Percentiles rank a stretch among this genome's conserved stretches.
Evolutionary conservation across 2,113 vertebrate genomes (phyloP).

Genomic region (Ctenomys sociabilis): DNA sequence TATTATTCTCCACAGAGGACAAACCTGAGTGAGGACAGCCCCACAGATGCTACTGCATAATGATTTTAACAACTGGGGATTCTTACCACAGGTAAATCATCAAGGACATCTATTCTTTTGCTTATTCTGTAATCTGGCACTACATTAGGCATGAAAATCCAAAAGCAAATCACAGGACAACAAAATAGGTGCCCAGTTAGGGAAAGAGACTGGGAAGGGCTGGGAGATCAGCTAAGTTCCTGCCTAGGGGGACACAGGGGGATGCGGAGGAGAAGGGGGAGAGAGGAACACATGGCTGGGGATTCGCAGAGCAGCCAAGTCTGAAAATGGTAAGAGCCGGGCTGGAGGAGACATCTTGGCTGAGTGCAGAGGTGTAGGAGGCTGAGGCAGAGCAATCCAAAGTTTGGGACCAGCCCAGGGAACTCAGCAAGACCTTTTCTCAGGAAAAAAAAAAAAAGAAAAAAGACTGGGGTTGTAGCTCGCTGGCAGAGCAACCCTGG

Average conservation of each 20-base stretch:
- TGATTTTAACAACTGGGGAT: constrained; percentile 51
- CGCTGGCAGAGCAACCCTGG: neutral
- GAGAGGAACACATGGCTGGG: neutral
- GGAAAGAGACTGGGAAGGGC: neutral
- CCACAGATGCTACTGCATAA: neutral
- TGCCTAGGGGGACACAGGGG: neutral
- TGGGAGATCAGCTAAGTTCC: neutral
- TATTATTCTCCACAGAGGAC: constrained; percentile 60
- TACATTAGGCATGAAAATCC: neutral
- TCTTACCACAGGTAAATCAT: constrained; percentile 30
- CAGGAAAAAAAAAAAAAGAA: neutral
- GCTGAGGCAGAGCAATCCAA: neutral
- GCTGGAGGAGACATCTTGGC: neutral
- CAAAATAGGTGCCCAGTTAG: neutral
- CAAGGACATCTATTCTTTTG: neutral
- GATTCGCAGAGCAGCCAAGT: neutral
- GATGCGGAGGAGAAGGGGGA: neutral
- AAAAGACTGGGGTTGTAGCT: neutral
- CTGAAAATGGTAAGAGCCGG: neutral
- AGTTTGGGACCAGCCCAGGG: neutral
- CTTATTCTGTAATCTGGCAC: neutral
- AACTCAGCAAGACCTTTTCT: neutral
- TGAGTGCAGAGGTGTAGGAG: neutral
- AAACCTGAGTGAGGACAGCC: constrained; percentile 61
- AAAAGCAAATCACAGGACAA: constrained; percentile 43